Base-by-base conservation (phyloP, 2,113 vertebrate species). In the Otocyon megalotis region DNA sequence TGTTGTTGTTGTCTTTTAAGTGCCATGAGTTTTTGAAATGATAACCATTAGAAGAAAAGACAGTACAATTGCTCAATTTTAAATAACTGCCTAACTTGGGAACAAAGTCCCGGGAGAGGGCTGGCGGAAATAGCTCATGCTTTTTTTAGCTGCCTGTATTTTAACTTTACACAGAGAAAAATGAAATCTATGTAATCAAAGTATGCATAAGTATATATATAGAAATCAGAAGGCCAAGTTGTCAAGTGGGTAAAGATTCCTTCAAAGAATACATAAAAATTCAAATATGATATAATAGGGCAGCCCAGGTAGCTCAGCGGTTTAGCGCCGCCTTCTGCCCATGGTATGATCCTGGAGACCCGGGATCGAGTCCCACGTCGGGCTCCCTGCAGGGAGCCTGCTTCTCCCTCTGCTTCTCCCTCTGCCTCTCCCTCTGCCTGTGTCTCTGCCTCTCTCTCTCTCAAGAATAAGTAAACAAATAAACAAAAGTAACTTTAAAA, bases 131-230 rank as follows among this genome's bases (percentile, higher is more conserved):
- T 91, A 97, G 82, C 35, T 86, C 4, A 30, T 35, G 90, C 88
- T 97, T 88, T 94, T 97, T 96, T 97, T 84, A 94, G 53, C 88
- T 90, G 62, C 48, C 71, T 96, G 53, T 60, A 83, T 95, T 97
- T 98, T 96, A 97, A 88, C 71, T 94, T 92, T 97, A 77, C 14
- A 69, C n/a, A 69, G 84, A 96, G 90, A 96, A 95, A 96, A 91
- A 84, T 94, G 77, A 56, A 62, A 86, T 93, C 76, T 77, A n/a
- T 97, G 60, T 69, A 90, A 79, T 92, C 62, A 87, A 84, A 92
- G 43, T n/a, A 81, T 88, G n/a, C 50, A 65, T n/a, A 92, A 96
- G 32, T 82, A 88, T 58, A 54, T 63, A 53, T 63, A 53, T 86
- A 74, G 71, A 79, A 76, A 76, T 76, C 72, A 90, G 53, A 96